These are phyloP conservation scores for Serilophus lunatus DNA, from an alignment of 2,113 vertebrate species.

Conservation along the genomic window DNA sequence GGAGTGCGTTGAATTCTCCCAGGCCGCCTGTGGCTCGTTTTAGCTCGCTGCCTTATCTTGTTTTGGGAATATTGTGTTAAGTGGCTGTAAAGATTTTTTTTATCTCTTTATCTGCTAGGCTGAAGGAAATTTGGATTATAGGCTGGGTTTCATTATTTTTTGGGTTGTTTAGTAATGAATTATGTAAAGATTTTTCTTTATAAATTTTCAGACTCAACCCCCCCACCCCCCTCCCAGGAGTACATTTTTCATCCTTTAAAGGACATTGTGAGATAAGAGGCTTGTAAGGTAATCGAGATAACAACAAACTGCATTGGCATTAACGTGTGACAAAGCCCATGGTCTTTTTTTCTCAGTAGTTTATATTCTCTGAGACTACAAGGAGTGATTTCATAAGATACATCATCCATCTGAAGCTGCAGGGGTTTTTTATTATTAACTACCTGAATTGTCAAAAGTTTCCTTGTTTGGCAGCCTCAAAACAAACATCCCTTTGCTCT, in stretches of 20 bases:
- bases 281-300: not conserved
- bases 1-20: not conserved
- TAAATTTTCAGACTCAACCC: not conserved
- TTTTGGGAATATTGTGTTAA: not conserved
- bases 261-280: not conserved
- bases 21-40: rapidly evolving
- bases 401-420: not conserved
- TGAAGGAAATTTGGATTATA: not conserved
- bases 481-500: too few species aligned
- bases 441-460: not conserved
- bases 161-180: not conserved
- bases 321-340: not conserved
- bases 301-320: not conserved
- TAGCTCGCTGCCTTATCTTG: not conserved
- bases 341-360: not conserved
- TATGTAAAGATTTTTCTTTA: not conserved
- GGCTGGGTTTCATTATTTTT: not conserved
- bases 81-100: not conserved
- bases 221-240: not conserved
- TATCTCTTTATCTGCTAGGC: not conserved
- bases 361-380: not conserved
- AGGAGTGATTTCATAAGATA: not conserved
- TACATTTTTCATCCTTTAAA: not conserved
- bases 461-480: not conserved
- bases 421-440: not conserved